A percentile compares a stretch with the other conserved stretches of the same genome.
Conservation (phyloP, 35 echinoderm and acorn worm genomes). For the Apostichopus californicus region DNA sequence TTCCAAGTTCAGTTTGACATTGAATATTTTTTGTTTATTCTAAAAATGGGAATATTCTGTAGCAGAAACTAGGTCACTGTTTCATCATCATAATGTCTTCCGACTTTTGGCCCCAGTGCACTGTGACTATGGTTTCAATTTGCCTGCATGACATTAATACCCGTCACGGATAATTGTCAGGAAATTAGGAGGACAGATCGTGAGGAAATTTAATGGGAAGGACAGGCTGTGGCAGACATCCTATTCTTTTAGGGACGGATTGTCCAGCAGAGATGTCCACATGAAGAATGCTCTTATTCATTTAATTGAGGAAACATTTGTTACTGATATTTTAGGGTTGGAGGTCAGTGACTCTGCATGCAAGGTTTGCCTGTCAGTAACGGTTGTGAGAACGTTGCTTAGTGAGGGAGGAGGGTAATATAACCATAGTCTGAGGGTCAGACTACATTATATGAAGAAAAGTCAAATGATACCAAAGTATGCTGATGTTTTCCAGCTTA, state of each 20-base stretch:
- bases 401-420: too few species aligned
- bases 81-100: too few species aligned
- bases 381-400: too few species aligned
- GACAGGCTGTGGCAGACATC: not conserved
- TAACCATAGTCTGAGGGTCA: too few species aligned
- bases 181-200: not conserved
- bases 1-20: too few species aligned
- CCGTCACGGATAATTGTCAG: not conserved
- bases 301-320: not conserved
- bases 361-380: not conserved
- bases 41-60: too few species aligned
- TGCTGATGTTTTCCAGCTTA: too few species aligned
- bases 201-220: not conserved
- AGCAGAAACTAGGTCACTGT: too few species aligned
- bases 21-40: too few species aligned
- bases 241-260: not conserved
- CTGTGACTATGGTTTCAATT: not conserved
- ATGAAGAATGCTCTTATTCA: not conserved
- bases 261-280: not conserved
- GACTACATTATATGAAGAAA: too few species aligned
- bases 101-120: not conserved
- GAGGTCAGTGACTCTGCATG: not conserved
- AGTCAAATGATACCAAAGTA: too few species aligned
- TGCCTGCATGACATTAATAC: not conserved
- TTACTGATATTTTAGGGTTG: not conserved